Conservation (phyloP, 2,888 invertebrate species). For the Unio delphinus region DNA sequence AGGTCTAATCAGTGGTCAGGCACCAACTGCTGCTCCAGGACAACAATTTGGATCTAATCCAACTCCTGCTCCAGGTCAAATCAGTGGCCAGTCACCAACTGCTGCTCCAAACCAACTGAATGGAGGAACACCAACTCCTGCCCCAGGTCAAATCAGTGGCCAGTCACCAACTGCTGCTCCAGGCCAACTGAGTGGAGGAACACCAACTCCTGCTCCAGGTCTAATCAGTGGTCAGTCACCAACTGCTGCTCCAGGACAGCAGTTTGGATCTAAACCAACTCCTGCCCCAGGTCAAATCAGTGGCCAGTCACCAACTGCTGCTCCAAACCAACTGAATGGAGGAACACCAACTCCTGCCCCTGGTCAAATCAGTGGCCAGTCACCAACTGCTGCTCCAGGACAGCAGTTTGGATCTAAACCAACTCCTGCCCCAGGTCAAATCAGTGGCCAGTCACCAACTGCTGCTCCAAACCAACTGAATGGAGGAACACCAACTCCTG, state of each 20-base stretch:
- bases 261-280: conserved; percentile 1
- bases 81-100: too few species aligned
- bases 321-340: not conserved
- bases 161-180: conserved; percentile 3
- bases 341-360: conserved; percentile 5
- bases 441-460: conserved; percentile 5
- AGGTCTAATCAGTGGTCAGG: not conserved
- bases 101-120: too few species aligned
- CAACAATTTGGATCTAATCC: not conserved
- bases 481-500: not conserved
- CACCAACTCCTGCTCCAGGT: conserved; percentile 28
- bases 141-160: conserved; percentile 1
- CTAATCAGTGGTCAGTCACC: conserved; percentile 25
- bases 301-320: conserved; percentile 10
- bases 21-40: too few species aligned
- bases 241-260: conserved; percentile 21
- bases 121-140: not conserved
- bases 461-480: conserved; percentile 7
- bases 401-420: too few species aligned
- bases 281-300: conserved; percentile 6
- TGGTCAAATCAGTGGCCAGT: conserved; percentile 5
- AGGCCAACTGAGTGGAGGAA: too few species aligned
- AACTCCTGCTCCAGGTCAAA: conserved; percentile 5
- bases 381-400: too few species aligned
- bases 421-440: conserved; percentile 1